Percentiles rank a stretch among this genome's conserved stretches.
These are phyloP conservation scores for Nansenia antarctica DNA, from an alignment of 2,113 vertebrate genomes.

Conservation along the genomic window DNA sequence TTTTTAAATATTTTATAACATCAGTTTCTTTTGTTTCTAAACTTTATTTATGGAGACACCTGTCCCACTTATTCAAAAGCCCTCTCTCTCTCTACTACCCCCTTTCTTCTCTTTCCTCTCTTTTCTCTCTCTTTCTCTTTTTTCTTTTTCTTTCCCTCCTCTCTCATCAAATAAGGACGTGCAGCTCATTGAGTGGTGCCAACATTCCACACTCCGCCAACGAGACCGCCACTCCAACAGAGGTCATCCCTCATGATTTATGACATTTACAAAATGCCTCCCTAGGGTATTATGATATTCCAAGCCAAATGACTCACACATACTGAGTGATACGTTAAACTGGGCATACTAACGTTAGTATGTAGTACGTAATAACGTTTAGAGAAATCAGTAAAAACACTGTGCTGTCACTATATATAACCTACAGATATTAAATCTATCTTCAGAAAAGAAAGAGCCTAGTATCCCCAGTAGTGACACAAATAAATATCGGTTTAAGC, in stretches of 20 bases:
- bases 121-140: neutral
- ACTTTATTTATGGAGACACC: neutral
- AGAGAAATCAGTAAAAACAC: neutral
- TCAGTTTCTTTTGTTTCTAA: neutral
- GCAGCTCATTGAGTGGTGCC: neutral
- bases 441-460: neutral
- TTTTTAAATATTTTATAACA: no score
- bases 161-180: slow-evolving; percentile 2
- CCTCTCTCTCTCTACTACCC: neutral
- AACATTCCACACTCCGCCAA: slow-evolving; percentile 49
- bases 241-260: slow-evolving; percentile 66
- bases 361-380: neutral
- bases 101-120: neutral
- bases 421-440: neutral
- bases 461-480: neutral
- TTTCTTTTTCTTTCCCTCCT: neutral
- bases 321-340: slow-evolving; percentile 58
- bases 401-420: neutral
- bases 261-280: slow-evolving; percentile 58
- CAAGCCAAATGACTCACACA: slow-evolving; percentile 57
- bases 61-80: slow-evolving; percentile 12
- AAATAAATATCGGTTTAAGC: neutral
- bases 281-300: slow-evolving; percentile 58
- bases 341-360: slow-evolving; percentile 38
- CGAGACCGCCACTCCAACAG: slow-evolving; percentile 53